Base-by-base conservation (phyloP, 2,797 vertebrate species). In the Chiroxiphia lanceolata region DNA sequence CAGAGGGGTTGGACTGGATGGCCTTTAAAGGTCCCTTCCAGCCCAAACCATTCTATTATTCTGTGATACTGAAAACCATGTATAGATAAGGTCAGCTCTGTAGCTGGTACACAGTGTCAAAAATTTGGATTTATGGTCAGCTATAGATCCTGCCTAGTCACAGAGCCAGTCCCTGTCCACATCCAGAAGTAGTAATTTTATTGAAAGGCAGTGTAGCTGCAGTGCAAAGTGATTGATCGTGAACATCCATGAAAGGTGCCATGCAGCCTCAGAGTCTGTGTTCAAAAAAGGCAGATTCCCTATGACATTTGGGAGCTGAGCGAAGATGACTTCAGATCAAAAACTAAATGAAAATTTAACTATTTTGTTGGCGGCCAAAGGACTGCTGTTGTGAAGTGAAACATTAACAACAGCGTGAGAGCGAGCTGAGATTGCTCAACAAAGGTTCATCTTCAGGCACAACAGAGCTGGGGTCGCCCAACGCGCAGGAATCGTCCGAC, bases 321-420 rank as follows among this genome's bases (percentile, higher is more conserved):
- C 33, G 81, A 81, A 90, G 81, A 57, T 83, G 27, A 87, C 64
- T 94, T 84, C 67, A 45, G 68, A 80, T 83, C 40, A 78, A 89
- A 94, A 86, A 74, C 64, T 63, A 94, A 81, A 83, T 38, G 68
- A 78, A 92, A 57, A 63, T 85, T 89, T 94, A 92, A 94, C 89
- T 78, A 19, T 90, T 91, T 94, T 94, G 71, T 26, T 61, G 57
- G 65, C 81, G 74, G 67, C 45, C 85, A 63, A 92, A 78, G 64
- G 77, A 84, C 47, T 71, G 76, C 63, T 92, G 75, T 51, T 68
- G 80, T 59, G 81, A 83, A 77, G 91, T 97, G 74, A 95, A 95
- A 91, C 67, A 97, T 97, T 97, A 95, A 96, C 95, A 64, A 48
- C 33, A 59, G 61, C 15, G 50, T 81, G 72, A 85, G 77, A 81